Evolutionary conservation across 2,797 vertebrate genomes (phyloP), one percentile per base, ranked within the genome.

Genomic region (Acropternis orthonyx): DNA sequence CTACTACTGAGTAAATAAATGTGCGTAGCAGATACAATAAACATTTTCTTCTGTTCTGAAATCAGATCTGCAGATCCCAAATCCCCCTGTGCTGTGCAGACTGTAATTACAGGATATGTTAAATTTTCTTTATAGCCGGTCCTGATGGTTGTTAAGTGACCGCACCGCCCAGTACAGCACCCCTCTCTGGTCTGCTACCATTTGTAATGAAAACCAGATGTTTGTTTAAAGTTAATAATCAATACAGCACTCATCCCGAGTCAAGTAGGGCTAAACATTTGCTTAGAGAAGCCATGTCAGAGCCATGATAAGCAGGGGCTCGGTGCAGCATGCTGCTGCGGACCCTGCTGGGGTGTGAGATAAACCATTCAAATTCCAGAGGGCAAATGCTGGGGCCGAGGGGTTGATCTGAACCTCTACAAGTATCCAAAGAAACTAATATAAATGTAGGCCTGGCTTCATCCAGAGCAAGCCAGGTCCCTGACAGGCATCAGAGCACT

Each of bases 171-270:
- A 90, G 92, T 93, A 95, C 97, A 97, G 97, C 98, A 98, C 97
- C 97, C 94, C 97, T 95, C 97, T 97, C 93, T 94, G 96, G 91
- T 96, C 97, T 96, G 97, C 97, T 97, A 97, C 97, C 95, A 86
- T 41, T 54, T 4, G 1, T 98, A 98, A 99, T 98, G 98, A 97
- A 98, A 98, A 97, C 98, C 99, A 99, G 98, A 99, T 99, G 99
- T 96, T 95, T 94, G 92, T 98, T 98, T 98, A 95, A 98, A 97
- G 97, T 97, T 97, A 98, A 98, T 98, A 98, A 99, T 99, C 98
- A 98, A 99, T 99, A 97, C 94, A 92, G 96, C 95, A 97, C 98
- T 98, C 95, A 78, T 97, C 97, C 97, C 28, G 8, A 98, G 97
- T 98, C 98, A 98, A 98, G 97, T 94, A 98, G 97, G 97, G 96